Conservation (phyloP, 2,113 vertebrate species). For the Tretioscincus oriximinensis region DNA sequence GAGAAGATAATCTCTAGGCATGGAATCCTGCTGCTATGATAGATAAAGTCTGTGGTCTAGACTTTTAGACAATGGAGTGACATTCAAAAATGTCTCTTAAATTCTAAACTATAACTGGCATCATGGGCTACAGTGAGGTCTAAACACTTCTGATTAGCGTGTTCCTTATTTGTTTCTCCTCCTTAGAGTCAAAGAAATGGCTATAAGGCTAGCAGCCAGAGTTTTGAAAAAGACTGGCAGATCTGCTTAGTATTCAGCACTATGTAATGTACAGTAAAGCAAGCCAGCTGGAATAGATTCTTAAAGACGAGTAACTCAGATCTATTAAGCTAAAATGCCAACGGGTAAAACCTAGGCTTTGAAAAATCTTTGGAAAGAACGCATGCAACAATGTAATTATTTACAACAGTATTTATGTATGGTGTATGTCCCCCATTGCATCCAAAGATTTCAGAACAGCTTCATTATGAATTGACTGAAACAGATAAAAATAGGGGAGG, state of each 20-base stretch:
- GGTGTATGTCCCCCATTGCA: no score
- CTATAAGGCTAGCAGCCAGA: not conserved
- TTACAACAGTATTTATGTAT: no score
- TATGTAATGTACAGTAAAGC: not conserved
- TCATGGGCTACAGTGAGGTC: not conserved
- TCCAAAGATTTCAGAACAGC: no score
- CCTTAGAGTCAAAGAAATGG: not conserved
- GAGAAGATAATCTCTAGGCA: not conserved
- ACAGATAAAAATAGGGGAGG: no score
- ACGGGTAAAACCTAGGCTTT: not conserved
- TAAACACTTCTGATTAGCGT: not conserved
- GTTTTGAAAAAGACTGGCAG: conserved; percentile 8
- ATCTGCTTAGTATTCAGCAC: conserved; percentile 3
- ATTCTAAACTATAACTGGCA: not conserved
- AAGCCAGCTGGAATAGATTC: conserved; percentile 8
- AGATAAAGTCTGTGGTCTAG: not conserved
- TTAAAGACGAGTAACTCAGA: not conserved
- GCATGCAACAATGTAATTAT: not conserved
- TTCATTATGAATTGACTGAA: no score
- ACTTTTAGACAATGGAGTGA: not conserved
- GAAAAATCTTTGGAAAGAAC: not conserved
- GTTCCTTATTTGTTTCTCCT: not conserved
- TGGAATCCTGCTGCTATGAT: not conserved
- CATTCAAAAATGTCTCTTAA: not conserved
- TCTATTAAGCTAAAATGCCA: conserved; percentile 3